Percentiles rank a stretch among this genome's conserved stretches.
phyloP scores from a whole-genome alignment of 2,888 invertebrate genomes.

The Chymomyza amoena region DNA sequence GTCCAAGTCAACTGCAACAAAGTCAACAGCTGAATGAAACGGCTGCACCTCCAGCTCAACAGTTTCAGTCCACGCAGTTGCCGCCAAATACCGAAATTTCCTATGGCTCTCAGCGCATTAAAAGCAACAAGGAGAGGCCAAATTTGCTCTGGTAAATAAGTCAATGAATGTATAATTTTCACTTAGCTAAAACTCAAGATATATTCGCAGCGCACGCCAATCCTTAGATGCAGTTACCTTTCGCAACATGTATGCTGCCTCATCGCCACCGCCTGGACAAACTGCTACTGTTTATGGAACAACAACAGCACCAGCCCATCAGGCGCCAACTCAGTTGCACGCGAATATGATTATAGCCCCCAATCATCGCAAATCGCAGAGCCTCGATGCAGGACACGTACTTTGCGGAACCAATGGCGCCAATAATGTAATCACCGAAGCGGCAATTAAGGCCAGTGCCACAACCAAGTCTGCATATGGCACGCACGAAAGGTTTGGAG shows the following conservation, averaged over 20 bases:
- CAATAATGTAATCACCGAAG: slow-evolving; percentile 57
- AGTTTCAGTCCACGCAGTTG: slow-evolving; percentile 29
- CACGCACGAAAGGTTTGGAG: slow-evolving; percentile 77
- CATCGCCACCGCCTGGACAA: slow-evolving; percentile 43
- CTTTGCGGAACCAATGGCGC: slow-evolving; percentile 34
- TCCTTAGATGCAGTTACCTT: slow-evolving; percentile 69
- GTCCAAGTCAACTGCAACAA: slow-evolving; percentile 92
- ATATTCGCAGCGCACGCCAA: slow-evolving; percentile 57
- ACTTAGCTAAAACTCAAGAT: background rate
- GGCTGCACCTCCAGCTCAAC: slow-evolving; percentile 30
- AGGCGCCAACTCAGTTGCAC: slow-evolving; percentile 51
- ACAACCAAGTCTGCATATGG: slow-evolving; percentile 78
- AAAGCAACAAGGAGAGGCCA: slow-evolving; percentile 83
- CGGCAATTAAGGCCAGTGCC: slow-evolving; percentile 74
- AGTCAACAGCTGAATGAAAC: slow-evolving; percentile 81
- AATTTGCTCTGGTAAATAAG: slow-evolving; percentile 69
- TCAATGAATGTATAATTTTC: background rate
- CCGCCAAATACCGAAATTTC: slow-evolving; percentile 30
- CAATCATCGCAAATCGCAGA: slow-evolving; percentile 89
- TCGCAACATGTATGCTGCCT: slow-evolving; percentile 56
- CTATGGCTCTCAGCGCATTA: slow-evolving; percentile 81
- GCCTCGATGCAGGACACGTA: slow-evolving; percentile 84
- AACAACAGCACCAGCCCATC: slow-evolving; percentile 30
- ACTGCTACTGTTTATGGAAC: slow-evolving; percentile 26
- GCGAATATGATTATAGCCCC: slow-evolving; percentile 66